phyloP scores from a whole-genome alignment of 2,113 vertebrate species.

The Lipophrys pholis region DNA sequence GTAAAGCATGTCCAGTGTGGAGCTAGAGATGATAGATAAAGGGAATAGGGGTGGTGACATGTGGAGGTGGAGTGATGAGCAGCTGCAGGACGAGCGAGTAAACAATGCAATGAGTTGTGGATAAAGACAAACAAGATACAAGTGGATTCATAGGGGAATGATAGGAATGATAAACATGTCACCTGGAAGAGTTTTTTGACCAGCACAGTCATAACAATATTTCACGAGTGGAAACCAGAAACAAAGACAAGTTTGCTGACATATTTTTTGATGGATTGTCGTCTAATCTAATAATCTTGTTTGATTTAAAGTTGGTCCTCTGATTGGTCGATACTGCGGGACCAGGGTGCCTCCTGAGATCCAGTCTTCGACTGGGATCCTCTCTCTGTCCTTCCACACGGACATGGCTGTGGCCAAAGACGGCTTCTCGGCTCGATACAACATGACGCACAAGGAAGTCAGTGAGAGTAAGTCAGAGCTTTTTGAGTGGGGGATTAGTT shows the following conservation, averaged over 20 bases:
- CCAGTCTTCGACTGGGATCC: conserved; percentile 92
- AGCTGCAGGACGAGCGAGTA: conserved; percentile 15
- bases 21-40: conserved; percentile 39
- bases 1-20: conserved; percentile 24
- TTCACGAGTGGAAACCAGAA: conserved; percentile 7
- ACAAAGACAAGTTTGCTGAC: background rate
- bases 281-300: conserved; percentile 14
- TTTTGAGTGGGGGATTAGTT: background rate
- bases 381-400: conserved; percentile 95
- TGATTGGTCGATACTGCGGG: conserved; percentile 97
- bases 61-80: conserved; percentile 42
- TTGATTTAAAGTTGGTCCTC: conserved; percentile 89
- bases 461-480: conserved; percentile 89
- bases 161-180: conserved; percentile 14
- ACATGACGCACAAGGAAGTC: conserved; percentile 92
- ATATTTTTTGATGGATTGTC: background rate
- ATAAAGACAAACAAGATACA: conserved; percentile 12
- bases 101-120: conserved; percentile 5
- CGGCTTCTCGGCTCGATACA: conserved; percentile 95
- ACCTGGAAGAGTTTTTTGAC: conserved; percentile 1
- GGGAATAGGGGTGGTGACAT: conserved; percentile 35
- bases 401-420: conserved; percentile 99
- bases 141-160: conserved; percentile 20
- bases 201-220: background rate
- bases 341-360: conserved; percentile 93